Evolutionary conservation across 2,888 invertebrate species (phyloP), one percentile per base, ranked within the genome.

Genomic region (Plagodis pulveraria): DNA sequence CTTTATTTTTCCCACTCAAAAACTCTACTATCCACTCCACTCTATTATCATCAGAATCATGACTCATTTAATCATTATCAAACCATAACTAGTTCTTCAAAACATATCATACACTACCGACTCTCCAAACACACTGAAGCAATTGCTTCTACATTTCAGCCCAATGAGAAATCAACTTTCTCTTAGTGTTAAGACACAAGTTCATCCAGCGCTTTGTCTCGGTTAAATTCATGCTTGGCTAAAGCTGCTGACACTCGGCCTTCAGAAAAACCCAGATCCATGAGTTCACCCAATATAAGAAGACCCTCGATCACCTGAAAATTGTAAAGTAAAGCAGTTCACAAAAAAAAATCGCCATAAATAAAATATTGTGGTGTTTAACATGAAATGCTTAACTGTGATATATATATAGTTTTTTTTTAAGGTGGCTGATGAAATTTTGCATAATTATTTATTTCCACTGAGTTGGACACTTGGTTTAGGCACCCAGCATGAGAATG

Each of bases 181-280:
- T 38, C 32, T 50, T 44, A 34, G 34, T 52, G 73, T 81, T 96
- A 97, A 79, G 96, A 95, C 77, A 97, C 96, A 72, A 97, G 93
- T 80, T 95, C 95, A 83, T 98, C 98, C 76, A 98, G 92, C 46
- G 97, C 97, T 88, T 96, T 96, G 81, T 98, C 97, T 78, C 96
- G 94, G 87, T 98, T 96, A 81, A 97, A 96, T 85, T 96, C 94
- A 79, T 95, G 96, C 76, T 95, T 95, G 40, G 96, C 86, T 52
- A 98, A 93, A 22, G 97, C 97, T 59, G 94, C 94, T 0, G 95
- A 95, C 50, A 96, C 96, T 75, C 94, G 93, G 56, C 94, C 94
- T 87, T 97, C 97, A 0, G 96, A 93, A 84, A 98, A 98, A 38
- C 98, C 98, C 56, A 98, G 94, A 83, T 96, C 97, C 86, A 96